Percentiles rank a stretch among this genome's conserved stretches.
These are phyloP conservation scores for Prosapia bicincta DNA, from an alignment of 2,888 invertebrate genomes.

Conservation along the genomic window DNA sequence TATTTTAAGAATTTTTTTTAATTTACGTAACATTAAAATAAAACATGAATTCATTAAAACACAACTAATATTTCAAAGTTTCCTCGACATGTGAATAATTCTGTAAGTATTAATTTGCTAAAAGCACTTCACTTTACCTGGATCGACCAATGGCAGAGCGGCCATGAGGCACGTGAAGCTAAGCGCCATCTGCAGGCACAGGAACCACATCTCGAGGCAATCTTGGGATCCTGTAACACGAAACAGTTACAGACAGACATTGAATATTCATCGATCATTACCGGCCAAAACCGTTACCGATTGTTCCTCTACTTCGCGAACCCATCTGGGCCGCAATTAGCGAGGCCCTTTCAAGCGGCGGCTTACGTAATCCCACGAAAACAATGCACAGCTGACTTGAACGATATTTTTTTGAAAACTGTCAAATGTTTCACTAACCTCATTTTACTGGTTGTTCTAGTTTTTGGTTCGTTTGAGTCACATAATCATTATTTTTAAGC, in stretches of 20 bases:
- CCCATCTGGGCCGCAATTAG: background rate
- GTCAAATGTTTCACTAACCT: background rate
- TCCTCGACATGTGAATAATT: no score
- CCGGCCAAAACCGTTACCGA: background rate
- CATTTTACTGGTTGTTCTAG: background rate
- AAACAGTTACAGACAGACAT: background rate
- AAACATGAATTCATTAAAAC: no score
- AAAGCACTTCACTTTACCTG: conserved; percentile 24
- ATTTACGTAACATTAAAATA: no score
- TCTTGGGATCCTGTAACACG: background rate
- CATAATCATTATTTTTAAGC: no score
- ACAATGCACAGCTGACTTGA: no score
- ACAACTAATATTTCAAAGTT: no score
- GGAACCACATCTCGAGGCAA: background rate
- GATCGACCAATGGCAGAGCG: conserved; percentile 22
- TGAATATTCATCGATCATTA: background rate
- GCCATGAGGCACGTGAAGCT: background rate
- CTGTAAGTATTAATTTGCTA: no score
- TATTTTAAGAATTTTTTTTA: no score
- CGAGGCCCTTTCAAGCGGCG: background rate
- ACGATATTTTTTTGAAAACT: no score
- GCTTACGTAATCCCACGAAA: no score
- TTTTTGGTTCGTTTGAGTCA: no score
- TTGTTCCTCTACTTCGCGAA: background rate
- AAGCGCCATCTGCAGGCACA: background rate